Base-by-base conservation (phyloP, 2,113 vertebrate species). In the Crocuta crocuta region DNA sequence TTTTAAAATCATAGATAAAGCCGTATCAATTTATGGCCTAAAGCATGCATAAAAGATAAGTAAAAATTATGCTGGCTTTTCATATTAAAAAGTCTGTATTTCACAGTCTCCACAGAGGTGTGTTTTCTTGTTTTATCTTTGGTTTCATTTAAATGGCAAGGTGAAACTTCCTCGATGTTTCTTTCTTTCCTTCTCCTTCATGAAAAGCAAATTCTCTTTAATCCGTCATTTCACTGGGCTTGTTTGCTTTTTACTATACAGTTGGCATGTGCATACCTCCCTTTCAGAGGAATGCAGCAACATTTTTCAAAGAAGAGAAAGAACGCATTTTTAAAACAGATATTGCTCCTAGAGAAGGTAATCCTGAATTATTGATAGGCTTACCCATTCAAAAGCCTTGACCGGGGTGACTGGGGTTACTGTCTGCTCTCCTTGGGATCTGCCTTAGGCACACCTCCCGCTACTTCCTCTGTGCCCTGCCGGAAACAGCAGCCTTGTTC, bases 351-450 rank as follows among this genome's bases (percentile, higher is more conserved):
- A 80, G 79, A 61, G 53, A 86, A 87, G 92, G 43, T 33, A 58
- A 79, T 1, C 43, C 92, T 98, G 91, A 98, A 98, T 98, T 97
- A 98, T 98, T 92, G 84, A 98, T 98, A 15, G 53, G 2, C 53
- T 43, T 86, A 2, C 50, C 91, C 78, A 21, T 58, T 98, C 93
- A 24, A 76, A 97, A 85, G 65, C 55, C 55, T 88, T 98, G 87
- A 96, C 68, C 28, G 58, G 63, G 74, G 55, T 84, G 48, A 90
- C 7, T 23, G n/a, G 82, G 73, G n/a, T 87, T 94, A 73, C 43
- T 23, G 92, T 33, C 26, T 58, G 55, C 58, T 81, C 95, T 79
- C 93, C 95, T 89, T 10, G 66, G 96, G 93, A 89, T 97, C 94
- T 94, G 97, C 98, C 98, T 91, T 10, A 93, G 96, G 97, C 97